Conservation (phyloP, 2,888 invertebrate genomes). For the Chydorus sphaericus region DNA sequence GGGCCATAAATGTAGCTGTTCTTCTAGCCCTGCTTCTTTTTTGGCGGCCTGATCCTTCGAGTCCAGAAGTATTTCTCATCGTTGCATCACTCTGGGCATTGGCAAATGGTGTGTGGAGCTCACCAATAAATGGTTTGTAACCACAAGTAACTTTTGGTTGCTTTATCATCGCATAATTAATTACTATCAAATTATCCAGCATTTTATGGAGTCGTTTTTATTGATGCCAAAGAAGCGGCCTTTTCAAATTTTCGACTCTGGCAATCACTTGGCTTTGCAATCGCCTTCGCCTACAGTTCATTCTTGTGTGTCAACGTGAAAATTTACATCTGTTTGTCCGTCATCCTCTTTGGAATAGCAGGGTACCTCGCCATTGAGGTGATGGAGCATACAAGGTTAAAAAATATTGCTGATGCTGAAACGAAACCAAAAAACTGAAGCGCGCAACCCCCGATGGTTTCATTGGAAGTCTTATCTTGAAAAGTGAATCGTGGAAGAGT, state of each 20-base stretch:
- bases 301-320: conserved; percentile 58
- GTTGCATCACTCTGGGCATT: conserved; percentile 88
- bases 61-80: conserved; percentile 66
- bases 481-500: too few species aligned
- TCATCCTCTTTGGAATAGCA: conserved; percentile 52
- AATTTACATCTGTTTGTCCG: conserved; percentile 47
- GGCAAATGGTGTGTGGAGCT: conserved; percentile 92
- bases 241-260: conserved; percentile 84
- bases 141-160: too few species aligned
- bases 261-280: conserved; percentile 79
- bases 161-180: too few species aligned
- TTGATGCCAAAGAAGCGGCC: conserved; percentile 70
- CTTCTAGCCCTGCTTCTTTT: conserved; percentile 64
- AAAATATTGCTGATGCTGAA: too few species aligned
- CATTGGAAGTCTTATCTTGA: too few species aligned
- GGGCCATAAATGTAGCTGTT: conserved; percentile 56
- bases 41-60: conserved; percentile 72
- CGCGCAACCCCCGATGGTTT: too few species aligned
- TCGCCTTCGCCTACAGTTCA: conserved; percentile 65
- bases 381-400: too few species aligned
- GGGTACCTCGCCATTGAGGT: conserved; percentile 55
- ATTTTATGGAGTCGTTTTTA: conserved; percentile 70
- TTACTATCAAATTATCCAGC: too few species aligned
- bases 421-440: too few species aligned
- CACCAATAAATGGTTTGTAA: conserved; percentile 44